phyloP scores from a whole-genome alignment of 2,797 vertebrate genomes.

The Pogoniulus pusillus region DNA sequence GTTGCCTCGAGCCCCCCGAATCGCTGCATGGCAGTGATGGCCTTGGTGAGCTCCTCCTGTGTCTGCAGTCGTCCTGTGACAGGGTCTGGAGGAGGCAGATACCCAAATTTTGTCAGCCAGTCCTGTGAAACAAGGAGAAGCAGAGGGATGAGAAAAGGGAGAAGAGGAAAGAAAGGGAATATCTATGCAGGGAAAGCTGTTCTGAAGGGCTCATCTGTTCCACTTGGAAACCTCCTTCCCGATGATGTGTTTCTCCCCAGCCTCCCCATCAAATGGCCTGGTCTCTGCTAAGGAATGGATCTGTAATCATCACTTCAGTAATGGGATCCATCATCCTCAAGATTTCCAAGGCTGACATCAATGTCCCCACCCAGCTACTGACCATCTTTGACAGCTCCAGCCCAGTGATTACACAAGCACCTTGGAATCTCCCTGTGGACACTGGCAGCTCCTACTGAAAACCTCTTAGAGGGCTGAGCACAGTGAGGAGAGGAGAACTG shows the following conservation, averaged over 20 bases:
- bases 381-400: not conserved
- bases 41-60: conserved; percentile 89
- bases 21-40: conserved; percentile 94
- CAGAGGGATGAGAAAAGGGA: not conserved
- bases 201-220: not conserved
- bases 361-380: not conserved
- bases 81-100: conserved; percentile 89
- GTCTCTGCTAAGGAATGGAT: not conserved
- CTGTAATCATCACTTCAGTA: not conserved
- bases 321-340: not conserved
- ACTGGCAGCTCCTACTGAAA: not conserved
- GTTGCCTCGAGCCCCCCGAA: conserved; percentile 89
- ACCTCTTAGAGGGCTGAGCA: not conserved
- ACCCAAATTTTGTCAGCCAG: conserved; percentile 95
- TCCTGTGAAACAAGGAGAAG: conserved; percentile 77
- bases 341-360: not conserved
- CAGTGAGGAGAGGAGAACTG: not conserved
- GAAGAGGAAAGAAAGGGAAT: not conserved
- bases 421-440: not conserved
- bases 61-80: conserved; percentile 89
- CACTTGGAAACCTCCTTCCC: not conserved
- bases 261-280: not conserved
- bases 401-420: accelerated
- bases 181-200: accelerated
- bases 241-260: not conserved